Base-by-base conservation (phyloP, 2,113 vertebrate species). In the Rhombomys opimus region DNA sequence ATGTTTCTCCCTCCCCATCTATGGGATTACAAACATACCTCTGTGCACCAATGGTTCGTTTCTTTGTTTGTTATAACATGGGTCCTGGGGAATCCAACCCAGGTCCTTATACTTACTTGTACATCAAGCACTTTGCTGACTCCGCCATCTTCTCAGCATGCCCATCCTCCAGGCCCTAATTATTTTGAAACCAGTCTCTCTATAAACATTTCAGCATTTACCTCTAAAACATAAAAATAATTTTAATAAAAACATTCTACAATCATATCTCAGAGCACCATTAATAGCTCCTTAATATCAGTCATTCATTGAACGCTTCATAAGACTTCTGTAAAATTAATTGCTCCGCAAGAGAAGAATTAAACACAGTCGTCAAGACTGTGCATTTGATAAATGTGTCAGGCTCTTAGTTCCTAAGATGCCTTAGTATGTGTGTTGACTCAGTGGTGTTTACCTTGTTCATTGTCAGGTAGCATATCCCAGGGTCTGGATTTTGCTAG, bases 131-230 rank as follows among this genome's bases (percentile, higher is more conserved):
- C 41, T 41, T 41, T 41, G 41, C 41, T 41, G 41, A 41, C 41
- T 41, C 68, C 15, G 22, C 41, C 17, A 35, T 32, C 25, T 46
- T 27, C 17, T 46, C 27, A 30, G 23, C 38, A 14, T 63, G 35
- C 10, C 80, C 38, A 38, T 38, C 81, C 32, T 38, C 76, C 35
- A 38, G 8, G 18, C 78, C 25, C 68, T 35, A 46, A 72, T 80
- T 92, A 35, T 73, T 92, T 93, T 87, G 65, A 87, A 90, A 32
- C 50, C 75, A 52, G 54, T 73, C 75, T 65, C 57, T 73, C 46
- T 52, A 2, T 65, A 46, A 90, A 35, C 59, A 52, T 93, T 80
- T 78, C 63, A 65, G 35, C 63, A 65, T 94, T 82, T 89, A 18
- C 77, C 32, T 61, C 84, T 89, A 68, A 63, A 92, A 82, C 14